Evolutionary conservation across 2,113 vertebrate species (phyloP).

Genomic region (Psephotus haematonotus): DNA sequence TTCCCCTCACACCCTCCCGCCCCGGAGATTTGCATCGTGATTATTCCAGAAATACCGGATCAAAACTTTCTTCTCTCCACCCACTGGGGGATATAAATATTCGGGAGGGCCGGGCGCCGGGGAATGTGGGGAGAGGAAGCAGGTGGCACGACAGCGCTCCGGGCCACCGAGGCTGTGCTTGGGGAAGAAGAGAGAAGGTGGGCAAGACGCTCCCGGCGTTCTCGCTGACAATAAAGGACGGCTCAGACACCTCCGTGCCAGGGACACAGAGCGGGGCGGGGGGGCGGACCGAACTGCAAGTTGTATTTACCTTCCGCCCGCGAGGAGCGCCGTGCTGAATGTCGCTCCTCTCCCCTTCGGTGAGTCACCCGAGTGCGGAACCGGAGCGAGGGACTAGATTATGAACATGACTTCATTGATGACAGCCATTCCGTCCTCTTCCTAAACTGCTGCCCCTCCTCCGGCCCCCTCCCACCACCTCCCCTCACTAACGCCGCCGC

Average conservation of each 20-base stretch:
- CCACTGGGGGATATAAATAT: background rate
- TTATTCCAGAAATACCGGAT: background rate
- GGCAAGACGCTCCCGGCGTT: background rate
- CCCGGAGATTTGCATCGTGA: background rate
- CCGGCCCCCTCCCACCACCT: constrained; percentile 32
- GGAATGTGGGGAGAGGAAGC: background rate
- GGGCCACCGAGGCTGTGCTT: background rate
- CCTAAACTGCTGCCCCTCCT: constrained; percentile 78
- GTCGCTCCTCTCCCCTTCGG: constrained; percentile 52
- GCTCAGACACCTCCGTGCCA: background rate
- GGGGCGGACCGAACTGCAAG: constrained; percentile 53
- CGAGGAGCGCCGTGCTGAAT: constrained; percentile 52
- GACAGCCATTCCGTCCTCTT: constrained; percentile 83
- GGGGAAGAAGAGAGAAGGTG: background rate
- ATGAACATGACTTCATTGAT: constrained; percentile 85
- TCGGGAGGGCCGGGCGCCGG: background rate
- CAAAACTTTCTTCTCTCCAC: constrained; percentile 62
- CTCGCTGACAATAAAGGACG: background rate
- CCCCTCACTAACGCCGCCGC: background rate
- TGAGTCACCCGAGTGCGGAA: constrained; percentile 63
- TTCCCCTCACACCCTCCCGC: background rate
- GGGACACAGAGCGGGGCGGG: background rate
- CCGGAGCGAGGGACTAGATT: constrained; percentile 65
- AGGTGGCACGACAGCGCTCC: background rate
- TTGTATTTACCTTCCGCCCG: constrained; percentile 74